A percentile compares a stretch with the other conserved stretches of the same genome.
phyloP scores from a whole-genome alignment of 2,888 invertebrate species.

The Watsonalla cultraria region DNA sequence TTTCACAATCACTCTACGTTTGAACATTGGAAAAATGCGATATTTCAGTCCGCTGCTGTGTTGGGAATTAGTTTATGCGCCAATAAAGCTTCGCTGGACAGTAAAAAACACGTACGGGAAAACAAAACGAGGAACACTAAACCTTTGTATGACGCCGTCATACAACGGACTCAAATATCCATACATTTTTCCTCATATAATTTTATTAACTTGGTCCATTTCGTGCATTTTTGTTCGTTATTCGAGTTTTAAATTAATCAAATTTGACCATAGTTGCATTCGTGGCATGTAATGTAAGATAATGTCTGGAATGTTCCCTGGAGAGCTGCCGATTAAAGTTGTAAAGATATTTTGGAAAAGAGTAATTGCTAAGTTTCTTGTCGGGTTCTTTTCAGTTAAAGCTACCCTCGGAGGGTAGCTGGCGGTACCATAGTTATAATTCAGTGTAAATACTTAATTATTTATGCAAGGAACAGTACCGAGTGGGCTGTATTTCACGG shows the following conservation, averaged over 20 bases:
- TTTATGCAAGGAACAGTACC: too few species aligned
- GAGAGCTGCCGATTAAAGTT: too few species aligned
- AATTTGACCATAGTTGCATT: neutral
- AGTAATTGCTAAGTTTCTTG: too few species aligned
- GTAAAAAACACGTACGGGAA: slow-evolving; percentile 27
- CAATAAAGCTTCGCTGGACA: slow-evolving; percentile 23
- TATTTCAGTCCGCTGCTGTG: slow-evolving; percentile 14
- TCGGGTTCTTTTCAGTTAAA: too few species aligned
- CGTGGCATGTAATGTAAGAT: too few species aligned
- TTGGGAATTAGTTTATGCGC: slow-evolving; percentile 23
- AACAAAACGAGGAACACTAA: neutral
- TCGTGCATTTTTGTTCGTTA: too few species aligned
- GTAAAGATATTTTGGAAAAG: too few species aligned
- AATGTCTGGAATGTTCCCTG: too few species aligned
- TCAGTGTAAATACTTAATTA: too few species aligned
- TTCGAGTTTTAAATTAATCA: neutral
- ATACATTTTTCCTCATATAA: slow-evolving; percentile 14
- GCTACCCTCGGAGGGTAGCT: too few species aligned
- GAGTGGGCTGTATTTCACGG: too few species aligned
- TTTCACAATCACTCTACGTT: neutral
- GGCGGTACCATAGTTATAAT: too few species aligned
- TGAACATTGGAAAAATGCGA: slow-evolving; percentile 7
- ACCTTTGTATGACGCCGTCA: neutral
- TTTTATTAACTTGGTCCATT: slow-evolving; percentile 11
- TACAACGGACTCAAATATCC: slow-evolving; percentile 20